phyloP scores from a whole-genome alignment of 1,140 invertebrate genomes.

The Diplogasteroides magnus region DNA sequence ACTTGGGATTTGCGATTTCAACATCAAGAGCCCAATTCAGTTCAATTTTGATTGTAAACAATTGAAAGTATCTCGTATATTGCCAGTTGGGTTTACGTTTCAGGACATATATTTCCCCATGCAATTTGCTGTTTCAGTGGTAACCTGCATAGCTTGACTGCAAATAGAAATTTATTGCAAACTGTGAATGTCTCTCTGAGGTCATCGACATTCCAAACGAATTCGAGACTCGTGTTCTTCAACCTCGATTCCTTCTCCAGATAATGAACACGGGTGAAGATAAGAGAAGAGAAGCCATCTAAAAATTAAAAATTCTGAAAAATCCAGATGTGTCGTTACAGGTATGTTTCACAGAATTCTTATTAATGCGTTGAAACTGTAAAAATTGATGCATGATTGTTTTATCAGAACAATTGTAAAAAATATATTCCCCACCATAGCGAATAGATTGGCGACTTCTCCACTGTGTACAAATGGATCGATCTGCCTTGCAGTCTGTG shows the following conservation, averaged over 20 bases:
- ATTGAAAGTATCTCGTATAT: no score
- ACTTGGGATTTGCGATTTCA: no score
- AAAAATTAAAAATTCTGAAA: slow-evolving; percentile 8
- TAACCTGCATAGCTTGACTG: no score
- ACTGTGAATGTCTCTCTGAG: slow-evolving; percentile 55
- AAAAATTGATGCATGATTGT: no score
- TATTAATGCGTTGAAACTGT: no score
- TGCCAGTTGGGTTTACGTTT: no score
- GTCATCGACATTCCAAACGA: slow-evolving; percentile 70
- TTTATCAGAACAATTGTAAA: no score
- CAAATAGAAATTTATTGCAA: slow-evolving; percentile 2
- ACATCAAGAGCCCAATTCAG: background rate
- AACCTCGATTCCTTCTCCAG: slow-evolving; percentile 71
- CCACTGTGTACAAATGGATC: slow-evolving; percentile 67
- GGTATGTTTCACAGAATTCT: no score
- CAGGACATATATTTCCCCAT: no score
- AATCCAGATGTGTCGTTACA: no score
- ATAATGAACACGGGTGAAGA: slow-evolving; percentile 81
- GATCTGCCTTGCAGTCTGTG: slow-evolving; percentile 66
- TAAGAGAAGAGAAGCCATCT: slow-evolving; percentile 72
- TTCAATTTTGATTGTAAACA: no score
- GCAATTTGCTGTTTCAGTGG: no score
- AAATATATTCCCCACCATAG: slow-evolving; percentile 56
- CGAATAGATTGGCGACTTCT: slow-evolving; percentile 63
- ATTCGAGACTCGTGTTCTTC: slow-evolving; percentile 68